Evolutionary conservation across 2,113 vertebrate genomes (phyloP), one percentile per base, ranked within the genome.

Genomic region (Thoracochromis brauschi): DNA sequence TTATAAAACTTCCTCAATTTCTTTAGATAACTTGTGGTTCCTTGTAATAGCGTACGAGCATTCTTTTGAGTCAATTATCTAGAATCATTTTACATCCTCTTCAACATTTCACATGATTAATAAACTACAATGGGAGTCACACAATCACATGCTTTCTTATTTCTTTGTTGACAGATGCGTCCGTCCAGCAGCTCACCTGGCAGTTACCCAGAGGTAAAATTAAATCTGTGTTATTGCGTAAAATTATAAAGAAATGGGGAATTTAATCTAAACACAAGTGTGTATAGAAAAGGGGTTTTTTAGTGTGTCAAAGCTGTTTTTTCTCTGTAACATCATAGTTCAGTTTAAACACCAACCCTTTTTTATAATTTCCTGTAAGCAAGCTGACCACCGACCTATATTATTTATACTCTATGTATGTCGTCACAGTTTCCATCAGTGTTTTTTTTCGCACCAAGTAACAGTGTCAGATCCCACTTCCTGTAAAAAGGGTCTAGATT

Each of bases 381-480:
- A 75, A 86, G 55, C 81, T 93, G 92, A 93, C 91, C 94, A 89
- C 82, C 80, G 17, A 87, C 71, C 54, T 45, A n/a, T 33, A 57
- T 87, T 85, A 87, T 83, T 88, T 84, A 35, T 79, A 73, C 33
- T 29, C 65, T 80, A 12, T 19, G 82, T 49, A 47, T 81, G 29
- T 29, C 26, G 10, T 86, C 84, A 89, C 12, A 93, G 75, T 91
- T 92, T 90, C 92, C 88, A 82, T 40, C 16, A 5, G 21, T 6
- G 35, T 55, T 55, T 38, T 11, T 11, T 82, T 90, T 73, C 57
- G 33, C 80, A 83, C 38, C 8, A 13, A 42, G 49, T 21, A 42
- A 49, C 38, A 33, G 47, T 83, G 84, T 87, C 21, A 85, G 1
- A n/a, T 82, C 9, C 26, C 10, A 53, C 90, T 90, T 93, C 91